Conservation (phyloP, 2,113 vertebrate species). For the Hemiprocne comata region DNA sequence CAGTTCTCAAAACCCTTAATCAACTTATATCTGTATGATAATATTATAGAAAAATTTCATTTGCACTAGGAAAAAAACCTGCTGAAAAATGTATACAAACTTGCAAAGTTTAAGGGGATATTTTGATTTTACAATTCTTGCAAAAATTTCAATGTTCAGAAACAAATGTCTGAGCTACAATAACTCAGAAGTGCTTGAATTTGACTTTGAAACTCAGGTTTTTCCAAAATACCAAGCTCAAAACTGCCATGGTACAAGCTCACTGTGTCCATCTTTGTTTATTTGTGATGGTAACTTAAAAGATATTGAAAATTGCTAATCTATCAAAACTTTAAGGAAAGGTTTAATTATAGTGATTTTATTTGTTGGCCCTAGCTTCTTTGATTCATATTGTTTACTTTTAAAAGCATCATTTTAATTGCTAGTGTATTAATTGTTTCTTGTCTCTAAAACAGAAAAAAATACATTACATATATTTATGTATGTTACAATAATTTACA, state of each 20-base stretch:
- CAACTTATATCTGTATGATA: not conserved
- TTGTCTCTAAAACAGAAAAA: not conserved
- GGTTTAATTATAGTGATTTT: not conserved
- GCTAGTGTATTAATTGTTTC: not conserved
- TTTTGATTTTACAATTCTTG: conserved; percentile 23
- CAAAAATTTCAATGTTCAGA: not conserved
- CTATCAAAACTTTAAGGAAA: not conserved
- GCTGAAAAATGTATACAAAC: not conserved
- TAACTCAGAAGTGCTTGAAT: not conserved
- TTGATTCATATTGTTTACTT: not conserved
- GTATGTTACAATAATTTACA: not conserved
- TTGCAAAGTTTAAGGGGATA: not conserved
- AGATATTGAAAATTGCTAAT: not conserved
- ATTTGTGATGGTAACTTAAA: not conserved
- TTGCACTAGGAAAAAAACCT: not conserved
- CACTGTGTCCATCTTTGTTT: not conserved
- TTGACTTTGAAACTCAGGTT: conserved; percentile 4
- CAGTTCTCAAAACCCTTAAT: no score
- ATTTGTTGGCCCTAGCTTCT: not conserved
- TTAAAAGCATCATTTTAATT: not conserved
- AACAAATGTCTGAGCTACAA: not conserved
- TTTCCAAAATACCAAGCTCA: conserved; percentile 1
- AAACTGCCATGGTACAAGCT: not conserved
- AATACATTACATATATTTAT: not conserved
- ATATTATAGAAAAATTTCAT: not conserved